phyloP scores from a whole-genome alignment of 2,797 vertebrate genomes.

The Varecia variegata region DNA sequence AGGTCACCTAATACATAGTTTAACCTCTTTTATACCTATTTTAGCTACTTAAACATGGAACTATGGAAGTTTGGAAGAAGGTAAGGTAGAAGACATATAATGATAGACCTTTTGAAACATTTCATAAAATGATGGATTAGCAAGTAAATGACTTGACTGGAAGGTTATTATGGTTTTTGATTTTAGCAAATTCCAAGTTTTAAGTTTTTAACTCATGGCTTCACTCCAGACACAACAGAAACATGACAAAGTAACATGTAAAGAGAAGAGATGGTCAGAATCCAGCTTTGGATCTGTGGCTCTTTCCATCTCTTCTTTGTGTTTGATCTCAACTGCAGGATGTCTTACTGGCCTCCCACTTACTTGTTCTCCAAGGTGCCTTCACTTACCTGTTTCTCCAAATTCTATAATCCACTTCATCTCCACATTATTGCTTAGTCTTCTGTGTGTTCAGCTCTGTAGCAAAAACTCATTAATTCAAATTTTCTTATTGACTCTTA shows the following conservation, averaged over 20 bases:
- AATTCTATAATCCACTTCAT: not conserved
- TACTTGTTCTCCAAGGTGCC: not conserved
- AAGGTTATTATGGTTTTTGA: not conserved
- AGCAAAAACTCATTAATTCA: not conserved
- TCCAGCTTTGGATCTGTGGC: not conserved
- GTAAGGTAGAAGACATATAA: not conserved
- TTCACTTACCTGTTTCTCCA: not conserved
- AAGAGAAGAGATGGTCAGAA: not conserved
- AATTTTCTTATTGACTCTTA: not conserved
- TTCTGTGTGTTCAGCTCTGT: not conserved
- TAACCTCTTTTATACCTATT: not conserved
- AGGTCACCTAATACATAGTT: not conserved
- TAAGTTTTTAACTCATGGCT: not conserved
- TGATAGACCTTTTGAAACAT: not conserved
- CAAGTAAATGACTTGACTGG: not conserved
- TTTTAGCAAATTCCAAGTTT: not conserved
- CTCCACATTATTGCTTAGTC: not conserved
- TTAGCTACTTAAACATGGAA: not conserved
- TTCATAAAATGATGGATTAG: not conserved
- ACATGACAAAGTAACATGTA: not conserved
- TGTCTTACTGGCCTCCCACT: not conserved
- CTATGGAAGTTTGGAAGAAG: not conserved
- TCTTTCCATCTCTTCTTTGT: not conserved
- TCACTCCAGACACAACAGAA: not conserved
- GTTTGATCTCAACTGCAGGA: not conserved